Conservation (phyloP, 2,113 vertebrate genomes). For the Pimephales promelas region DNA sequence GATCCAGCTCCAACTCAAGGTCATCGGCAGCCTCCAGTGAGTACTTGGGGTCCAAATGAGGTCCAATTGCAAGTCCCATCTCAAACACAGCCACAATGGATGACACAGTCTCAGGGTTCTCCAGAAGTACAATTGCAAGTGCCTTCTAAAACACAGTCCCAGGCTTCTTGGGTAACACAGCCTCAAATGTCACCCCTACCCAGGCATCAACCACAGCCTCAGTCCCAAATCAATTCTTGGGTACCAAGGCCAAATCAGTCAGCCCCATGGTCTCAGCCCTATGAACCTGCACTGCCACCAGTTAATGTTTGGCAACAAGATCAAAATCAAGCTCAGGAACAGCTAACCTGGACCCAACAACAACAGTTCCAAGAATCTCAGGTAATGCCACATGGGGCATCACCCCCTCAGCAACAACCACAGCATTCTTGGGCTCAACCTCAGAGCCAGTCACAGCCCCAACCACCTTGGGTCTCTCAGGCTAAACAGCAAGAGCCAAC, state of each 20-base stretch:
- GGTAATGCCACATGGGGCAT: slow-evolving; percentile 64
- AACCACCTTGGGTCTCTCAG: slow-evolving; percentile 53
- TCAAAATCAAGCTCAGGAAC: slow-evolving; percentile 62
- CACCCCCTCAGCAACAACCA: slow-evolving; percentile 59
- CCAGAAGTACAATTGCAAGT: slow-evolving; percentile 54
- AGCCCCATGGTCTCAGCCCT: slow-evolving; percentile 60
- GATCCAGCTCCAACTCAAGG: slow-evolving; percentile 55
- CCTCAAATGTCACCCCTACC: slow-evolving; percentile 37
- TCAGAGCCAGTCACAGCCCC: slow-evolving; percentile 59
- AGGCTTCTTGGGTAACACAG: slow-evolving; percentile 64
- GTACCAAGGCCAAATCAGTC: slow-evolving; percentile 46
- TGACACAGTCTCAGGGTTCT: slow-evolving; percentile 62
- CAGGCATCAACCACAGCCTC: slow-evolving; percentile 51
- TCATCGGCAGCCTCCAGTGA: slow-evolving; percentile 61
- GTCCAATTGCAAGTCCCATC: slow-evolving; percentile 61
- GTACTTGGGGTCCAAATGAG: slow-evolving; percentile 63
- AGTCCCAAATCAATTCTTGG: slow-evolving; percentile 57
- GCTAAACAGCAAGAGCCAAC: slow-evolving; percentile 42
- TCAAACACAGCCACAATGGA: slow-evolving; percentile 61
- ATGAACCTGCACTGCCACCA: slow-evolving; percentile 56
- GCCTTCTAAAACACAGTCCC: slow-evolving; percentile 62
- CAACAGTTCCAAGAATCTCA: slow-evolving; percentile 59
- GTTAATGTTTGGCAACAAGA: slow-evolving; percentile 66
- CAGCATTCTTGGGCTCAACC: slow-evolving; percentile 65
- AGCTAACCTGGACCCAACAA: slow-evolving; percentile 65